Base-by-base conservation (phyloP, 2,888 invertebrate genomes). In the Aleiodes testaceus region DNA sequence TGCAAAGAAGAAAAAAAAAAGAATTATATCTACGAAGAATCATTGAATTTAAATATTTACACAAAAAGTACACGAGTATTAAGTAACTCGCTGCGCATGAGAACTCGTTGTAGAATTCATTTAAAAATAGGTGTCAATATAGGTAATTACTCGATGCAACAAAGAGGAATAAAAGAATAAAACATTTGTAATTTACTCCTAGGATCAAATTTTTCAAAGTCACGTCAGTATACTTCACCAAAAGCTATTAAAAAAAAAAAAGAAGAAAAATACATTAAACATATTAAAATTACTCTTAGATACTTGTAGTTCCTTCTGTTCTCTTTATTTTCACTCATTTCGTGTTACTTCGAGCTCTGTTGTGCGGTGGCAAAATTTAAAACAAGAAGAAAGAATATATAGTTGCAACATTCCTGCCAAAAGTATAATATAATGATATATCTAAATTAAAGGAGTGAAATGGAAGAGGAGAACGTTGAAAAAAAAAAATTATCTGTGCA, bases 361-460 rank as follows among this genome's bases (percentile, higher is more conserved):
- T 63, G 66, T 74, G 69, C 72, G 72, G 72, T 67, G 76, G 73
- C 74, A 72, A 70, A 72, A 72, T 36, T 36, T 36, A 36, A 36
- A 36, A 36, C 3, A 26, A 5, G 26, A 26, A 36, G 50, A 65
- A 72, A 59, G 61, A 63, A 65, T 76, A 73, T 82, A 81, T 82
- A 83, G 81, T 83, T 83, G 81, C 77, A 77, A 85, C 81, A 86
- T 86, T 86, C 86, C 85, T 86, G 85, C 86, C 86, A 86, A 86
- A 86, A 83, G 80, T 83, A 44, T 44, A 85, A 82, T 82, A 80
- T 82, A 82, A 79, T 82, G 78, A 78, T 80, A 80, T 81, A 84
- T 80, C 80, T 75, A 84, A 84, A 82, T 84, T 84, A 81, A 82
- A 36, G 4, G 5, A 20, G 20, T 80, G 75, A 74, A 74, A 72